Percentiles rank a stretch among this genome's conserved stretches.
Conservation (phyloP, 2,797 vertebrate genomes). For the Hipposideros larvatus region DNA sequence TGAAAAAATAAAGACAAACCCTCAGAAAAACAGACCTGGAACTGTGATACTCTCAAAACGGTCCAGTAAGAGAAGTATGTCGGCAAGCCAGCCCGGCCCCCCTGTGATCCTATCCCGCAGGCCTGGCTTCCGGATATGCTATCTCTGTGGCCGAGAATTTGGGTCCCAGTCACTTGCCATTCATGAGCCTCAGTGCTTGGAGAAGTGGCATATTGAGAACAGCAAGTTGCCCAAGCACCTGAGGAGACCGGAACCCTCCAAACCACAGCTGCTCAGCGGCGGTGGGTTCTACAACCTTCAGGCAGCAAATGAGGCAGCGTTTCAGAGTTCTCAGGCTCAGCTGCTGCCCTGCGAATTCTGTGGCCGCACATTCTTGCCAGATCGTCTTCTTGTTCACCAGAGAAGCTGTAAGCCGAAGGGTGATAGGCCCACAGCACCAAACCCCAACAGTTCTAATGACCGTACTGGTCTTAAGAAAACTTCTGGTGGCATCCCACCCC, state of each 20-base stretch:
- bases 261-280: slow-evolving; percentile 67
- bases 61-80: slow-evolving; percentile 75
- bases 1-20: slow-evolving; percentile 50
- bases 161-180: slow-evolving; percentile 88
- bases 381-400: slow-evolving; percentile 86
- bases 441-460: background rate
- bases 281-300: background rate
- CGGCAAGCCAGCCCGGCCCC: slow-evolving; percentile 34
- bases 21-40: slow-evolving; percentile 73
- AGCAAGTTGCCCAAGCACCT: slow-evolving; percentile 86
- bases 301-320: slow-evolving; percentile 81
- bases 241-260: slow-evolving; percentile 86
- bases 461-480: slow-evolving; percentile 40
- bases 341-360: slow-evolving; percentile 86
- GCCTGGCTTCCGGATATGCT: slow-evolving; percentile 86
- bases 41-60: slow-evolving; percentile 77
- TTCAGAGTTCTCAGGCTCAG: slow-evolving; percentile 85
- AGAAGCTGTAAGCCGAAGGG: slow-evolving; percentile 83
- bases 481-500: background rate
- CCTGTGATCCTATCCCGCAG: slow-evolving; percentile 85
- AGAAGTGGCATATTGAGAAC: slow-evolving; percentile 89
- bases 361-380: slow-evolving; percentile 86
- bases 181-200: slow-evolving; percentile 89
- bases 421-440: background rate
- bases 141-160: slow-evolving; percentile 90